Base-by-base conservation (phyloP, 2,888 invertebrate genomes). In the Neocrepidodera transversa region DNA sequence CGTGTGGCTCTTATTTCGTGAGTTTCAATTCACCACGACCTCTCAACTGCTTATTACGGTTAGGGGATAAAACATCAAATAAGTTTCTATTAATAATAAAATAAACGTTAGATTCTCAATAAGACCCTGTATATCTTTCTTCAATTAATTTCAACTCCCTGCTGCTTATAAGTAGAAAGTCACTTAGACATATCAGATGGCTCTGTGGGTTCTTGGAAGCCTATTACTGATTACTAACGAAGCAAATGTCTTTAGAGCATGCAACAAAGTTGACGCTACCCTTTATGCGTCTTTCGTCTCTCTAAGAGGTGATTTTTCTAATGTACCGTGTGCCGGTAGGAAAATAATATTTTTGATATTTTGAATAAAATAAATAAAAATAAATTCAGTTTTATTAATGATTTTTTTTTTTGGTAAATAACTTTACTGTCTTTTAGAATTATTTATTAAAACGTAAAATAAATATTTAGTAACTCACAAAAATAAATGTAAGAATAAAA, bases 91-190 rank as follows among this genome's bases (percentile, higher is more conserved):
- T n/a, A n/a, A n/a, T n/a, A n/a, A n/a, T n/a, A n/a, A n/a, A n/a
- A n/a, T n/a, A n/a, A n/a, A n/a, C n/a, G n/a, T n/a, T n/a, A n/a
- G n/a, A n/a, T n/a, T n/a, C n/a, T n/a, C n/a, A n/a, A n/a, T n/a
- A 23, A 23, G 4, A 11, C 36, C 11, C 40, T 40, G 40, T 40
- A 40, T 32, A 32, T 30, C 32, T 36, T 49, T 18, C 13, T 36
- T 49, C 23, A 49, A 49, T 49, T 49, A 51, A 51, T 51, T 51
- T 26, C 16, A 38, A 8, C 38, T n/a, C 38, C 50, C 38, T 51
- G 50, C 38, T 38, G 50, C n/a, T 51, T 28, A 38, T 38, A 51
- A 51, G 32, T 51, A 40, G 50, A 51, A 50, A 38, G 50, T 50
- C 50, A 50, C 23, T 26, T 38, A 36, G 20, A 38, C 23, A 51